Evolutionary conservation across 1,140 invertebrate species (phyloP).

Genomic region (Heliothis virescens): DNA sequence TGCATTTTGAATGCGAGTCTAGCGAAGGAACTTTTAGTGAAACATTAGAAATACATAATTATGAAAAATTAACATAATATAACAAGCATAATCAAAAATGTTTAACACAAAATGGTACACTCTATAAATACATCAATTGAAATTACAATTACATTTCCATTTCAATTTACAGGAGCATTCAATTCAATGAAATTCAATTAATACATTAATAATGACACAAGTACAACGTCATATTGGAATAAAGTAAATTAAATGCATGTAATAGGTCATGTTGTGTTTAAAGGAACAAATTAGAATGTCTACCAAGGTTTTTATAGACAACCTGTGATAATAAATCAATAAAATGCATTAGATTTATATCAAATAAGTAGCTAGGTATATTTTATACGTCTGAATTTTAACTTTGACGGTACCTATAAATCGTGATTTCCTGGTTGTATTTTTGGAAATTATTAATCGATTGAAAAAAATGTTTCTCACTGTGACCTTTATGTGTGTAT

Average conservation of each 20-base stretch:
- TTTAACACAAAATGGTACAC: no score
- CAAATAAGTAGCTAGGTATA: neutral
- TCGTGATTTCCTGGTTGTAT: no score
- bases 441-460: no score
- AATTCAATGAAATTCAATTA: neutral
- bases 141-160: neutral
- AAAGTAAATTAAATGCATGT: conserved; percentile 6
- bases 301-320: neutral
- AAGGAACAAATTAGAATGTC: neutral
- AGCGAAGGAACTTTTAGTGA: no score
- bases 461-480: no score
- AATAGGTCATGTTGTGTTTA: neutral
- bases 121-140: neutral
- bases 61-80: no score
- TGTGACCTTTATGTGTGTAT: no score
- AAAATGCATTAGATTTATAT: neutral
- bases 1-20: no score
- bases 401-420: no score
- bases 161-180: neutral
- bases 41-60: no score
- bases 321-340: neutral
- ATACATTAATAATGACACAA: neutral
- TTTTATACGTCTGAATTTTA: no score
- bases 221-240: neutral
- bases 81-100: no score